Conservation (phyloP, 2,888 invertebrate genomes). For the Plebejus anna region DNA sequence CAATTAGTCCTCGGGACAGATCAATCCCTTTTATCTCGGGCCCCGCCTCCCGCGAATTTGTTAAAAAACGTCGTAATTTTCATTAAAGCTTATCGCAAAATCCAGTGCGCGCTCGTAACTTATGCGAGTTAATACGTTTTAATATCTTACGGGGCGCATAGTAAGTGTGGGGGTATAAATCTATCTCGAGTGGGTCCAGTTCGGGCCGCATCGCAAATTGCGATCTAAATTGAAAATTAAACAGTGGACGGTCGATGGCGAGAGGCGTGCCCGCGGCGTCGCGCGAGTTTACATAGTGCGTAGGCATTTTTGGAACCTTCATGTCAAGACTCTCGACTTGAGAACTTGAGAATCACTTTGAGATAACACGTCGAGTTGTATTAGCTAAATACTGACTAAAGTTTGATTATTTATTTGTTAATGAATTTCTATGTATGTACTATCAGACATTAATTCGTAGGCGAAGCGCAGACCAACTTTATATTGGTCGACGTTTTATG, state of each 20-base stretch:
- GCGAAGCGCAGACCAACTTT: no score
- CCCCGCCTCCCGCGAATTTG: slow-evolving; percentile 60
- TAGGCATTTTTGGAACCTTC: slow-evolving; percentile 11
- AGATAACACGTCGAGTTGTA: not conserved
- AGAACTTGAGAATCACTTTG: slow-evolving; percentile 17
- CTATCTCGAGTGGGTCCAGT: slow-evolving; percentile 73
- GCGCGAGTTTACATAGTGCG: slow-evolving; percentile 32
- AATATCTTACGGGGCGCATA: slow-evolving; percentile 64
- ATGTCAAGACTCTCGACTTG: slow-evolving; percentile 16
- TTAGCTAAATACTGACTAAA: not conserved
- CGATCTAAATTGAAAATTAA: slow-evolving; percentile 82
- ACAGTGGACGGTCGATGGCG: slow-evolving; percentile 55
- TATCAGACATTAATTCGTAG: no score
- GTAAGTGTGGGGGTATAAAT: slow-evolving; percentile 64
- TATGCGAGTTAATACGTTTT: slow-evolving; percentile 72
- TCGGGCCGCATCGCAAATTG: slow-evolving; percentile 80
- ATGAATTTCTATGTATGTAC: not conserved
- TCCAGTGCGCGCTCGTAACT: slow-evolving; percentile 60
- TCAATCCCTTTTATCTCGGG: slow-evolving; percentile 65
- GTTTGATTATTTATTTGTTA: not conserved
- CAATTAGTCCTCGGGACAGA: slow-evolving; percentile 52
- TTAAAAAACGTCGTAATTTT: slow-evolving; percentile 67
- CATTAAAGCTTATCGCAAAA: slow-evolving; percentile 69
- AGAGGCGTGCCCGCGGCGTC: slow-evolving; percentile 44
- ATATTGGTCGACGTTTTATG: no score